Evolutionary conservation across 1,140 invertebrate species (phyloP), one percentile per base, ranked within the genome.

Genomic region (Diplogasteroides magnus): DNA sequence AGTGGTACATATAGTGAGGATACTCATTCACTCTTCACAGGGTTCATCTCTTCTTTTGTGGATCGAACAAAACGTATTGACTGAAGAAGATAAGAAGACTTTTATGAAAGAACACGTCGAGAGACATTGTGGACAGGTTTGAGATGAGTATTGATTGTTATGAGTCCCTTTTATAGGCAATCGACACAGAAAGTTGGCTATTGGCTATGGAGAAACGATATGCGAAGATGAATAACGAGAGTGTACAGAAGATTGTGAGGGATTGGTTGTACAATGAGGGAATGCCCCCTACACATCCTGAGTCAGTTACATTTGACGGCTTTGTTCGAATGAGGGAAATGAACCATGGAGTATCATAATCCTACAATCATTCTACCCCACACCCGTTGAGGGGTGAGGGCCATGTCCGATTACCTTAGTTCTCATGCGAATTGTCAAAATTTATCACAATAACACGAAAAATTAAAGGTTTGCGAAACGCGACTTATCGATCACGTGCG

Each of bases 121-220:
- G 57, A 87, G 89, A 68, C 94, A 88, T 84, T 89, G 90, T 74
- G 89, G 88, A 77, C 87, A 91, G 37, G 37, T 48, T 48, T 6
- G 37, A 11, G 37, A 19, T 48, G 37, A 19, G 37, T 48, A 11
- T 6, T 48, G 6, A 48, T 48, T 48, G 37, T 19, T 48, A 79
- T 93, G 91, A 1, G 88, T 95, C 66, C 88, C 88, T 62, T 91
- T 91, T 0, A 84, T 88, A 73, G 94, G 93, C 84, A 91, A 91
- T 82, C 78, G 84, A 0, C 90, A 87, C 77, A 85, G 94, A n/a
- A 87, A 89, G 69, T 85, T 88, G 2, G 92, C 91, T 82, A 95
- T 94, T 83, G 84, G 84, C 60, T 84, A 87, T 55, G 37, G 6
- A 11, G 37, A 19, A 6, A 19, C 6, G 37, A 48, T 48, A 48